These are phyloP conservation scores for Rattus norvegicus DNA, from an alignment of 2,113 vertebrate species.

Conservation along the genomic window DNA sequence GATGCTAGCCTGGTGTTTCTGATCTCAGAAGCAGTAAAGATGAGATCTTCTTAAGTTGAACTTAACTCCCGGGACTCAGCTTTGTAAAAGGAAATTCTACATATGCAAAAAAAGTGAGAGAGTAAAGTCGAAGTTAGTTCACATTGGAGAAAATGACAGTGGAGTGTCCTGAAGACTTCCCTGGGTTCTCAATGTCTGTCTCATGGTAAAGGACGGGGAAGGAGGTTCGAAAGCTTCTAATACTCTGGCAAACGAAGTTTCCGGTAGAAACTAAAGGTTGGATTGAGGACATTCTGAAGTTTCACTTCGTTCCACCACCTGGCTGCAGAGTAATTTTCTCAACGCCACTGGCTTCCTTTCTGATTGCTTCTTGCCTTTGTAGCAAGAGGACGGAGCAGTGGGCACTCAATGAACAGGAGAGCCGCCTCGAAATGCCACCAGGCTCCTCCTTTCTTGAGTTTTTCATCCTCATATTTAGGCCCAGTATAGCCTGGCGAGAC, in stretches of 20 bases:
- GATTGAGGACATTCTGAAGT: neutral
- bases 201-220: neutral
- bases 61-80: slow-evolving; percentile 38
- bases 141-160: neutral
- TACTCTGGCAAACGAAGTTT: neutral
- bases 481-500: neutral
- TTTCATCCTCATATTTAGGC: neutral
- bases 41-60: slow-evolving; percentile 59
- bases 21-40: slow-evolving; percentile 78
- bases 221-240: neutral
- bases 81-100: slow-evolving; percentile 13
- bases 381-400: neutral
- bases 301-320: neutral
- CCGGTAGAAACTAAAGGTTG: neutral
- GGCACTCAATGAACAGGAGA: neutral
- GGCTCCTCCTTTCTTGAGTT: neutral
- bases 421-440: neutral
- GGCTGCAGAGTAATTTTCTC: neutral
- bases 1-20: slow-evolving; percentile 51
- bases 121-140: neutral
- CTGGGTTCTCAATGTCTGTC: neutral
- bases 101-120: neutral
- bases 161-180: neutral
- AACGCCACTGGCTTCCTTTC: neutral
- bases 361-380: neutral